These are phyloP conservation scores for Sinocyclocheilus maitianheensis DNA, from an alignment of 2,113 vertebrate species.

Conservation along the genomic window DNA sequence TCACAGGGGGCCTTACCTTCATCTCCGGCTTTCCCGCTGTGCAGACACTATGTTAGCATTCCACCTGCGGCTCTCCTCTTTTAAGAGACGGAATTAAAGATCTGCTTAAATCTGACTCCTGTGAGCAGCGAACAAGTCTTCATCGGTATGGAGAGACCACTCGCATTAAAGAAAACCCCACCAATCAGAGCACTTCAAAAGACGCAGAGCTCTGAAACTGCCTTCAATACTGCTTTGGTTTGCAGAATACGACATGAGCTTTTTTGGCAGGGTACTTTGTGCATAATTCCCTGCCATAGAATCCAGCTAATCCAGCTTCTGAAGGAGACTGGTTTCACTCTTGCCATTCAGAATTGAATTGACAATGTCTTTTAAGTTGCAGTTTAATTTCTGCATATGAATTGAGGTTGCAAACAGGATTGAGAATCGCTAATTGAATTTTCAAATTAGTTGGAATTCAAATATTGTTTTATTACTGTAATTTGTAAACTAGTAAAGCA, in stretches of 20 bases:
- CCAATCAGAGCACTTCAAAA: constrained; percentile 23
- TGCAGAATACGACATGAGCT: constrained; percentile 8
- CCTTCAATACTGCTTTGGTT: neutral
- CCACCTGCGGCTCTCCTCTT: constrained; percentile 19
- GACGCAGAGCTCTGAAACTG: neutral
- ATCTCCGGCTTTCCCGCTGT: constrained; percentile 14
- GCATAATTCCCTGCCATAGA: neutral
- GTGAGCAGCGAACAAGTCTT: constrained; percentile 15
- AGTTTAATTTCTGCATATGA: neutral
- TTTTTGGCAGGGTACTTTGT: neutral
- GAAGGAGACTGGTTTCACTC: neutral
- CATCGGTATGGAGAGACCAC: neutral
- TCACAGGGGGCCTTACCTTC: constrained; percentile 20
- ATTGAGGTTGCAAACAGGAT: neutral
- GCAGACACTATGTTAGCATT: constrained; percentile 6
- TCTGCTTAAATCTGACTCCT: constrained; percentile 21
- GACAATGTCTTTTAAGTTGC: neutral
- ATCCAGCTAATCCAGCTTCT: neutral
- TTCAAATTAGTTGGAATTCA: neutral
- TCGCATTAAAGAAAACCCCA: constrained; percentile 1
- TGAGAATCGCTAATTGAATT: neutral
- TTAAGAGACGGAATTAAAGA: constrained; percentile 24
- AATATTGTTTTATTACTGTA: no score
- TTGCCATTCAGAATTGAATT: neutral
- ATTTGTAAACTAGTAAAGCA: no score